Percentiles rank a stretch among this genome's conserved stretches.
Evolutionary conservation across 2,113 vertebrate genomes (phyloP).

Genomic region (human (Homo sapiens)): GRCh38 chrX:38053501-38054000

Average conservation of each 20-base stretch:
- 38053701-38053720: background rate
- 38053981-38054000: constrained; percentile 26
- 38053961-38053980: constrained; percentile 11
- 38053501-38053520: background rate
- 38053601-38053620: background rate
- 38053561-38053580: background rate
- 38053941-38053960: background rate
- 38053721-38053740: background rate
- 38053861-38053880: constrained; percentile 13
- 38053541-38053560: background rate
- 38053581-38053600: no score
- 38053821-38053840: background rate
- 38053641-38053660: no score
- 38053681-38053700: background rate
- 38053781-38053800: background rate
- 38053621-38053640: background rate
- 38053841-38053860: background rate
- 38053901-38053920: background rate
- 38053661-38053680: background rate
- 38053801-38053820: background rate
- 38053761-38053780: background rate
- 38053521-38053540: background rate
- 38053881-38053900: background rate
- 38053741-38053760: background rate
- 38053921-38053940: background rate